Percentiles rank a stretch among this genome's conserved stretches.
Conservation (phyloP, 2,797 vertebrate species). For the Manis pentadactyla region DNA sequence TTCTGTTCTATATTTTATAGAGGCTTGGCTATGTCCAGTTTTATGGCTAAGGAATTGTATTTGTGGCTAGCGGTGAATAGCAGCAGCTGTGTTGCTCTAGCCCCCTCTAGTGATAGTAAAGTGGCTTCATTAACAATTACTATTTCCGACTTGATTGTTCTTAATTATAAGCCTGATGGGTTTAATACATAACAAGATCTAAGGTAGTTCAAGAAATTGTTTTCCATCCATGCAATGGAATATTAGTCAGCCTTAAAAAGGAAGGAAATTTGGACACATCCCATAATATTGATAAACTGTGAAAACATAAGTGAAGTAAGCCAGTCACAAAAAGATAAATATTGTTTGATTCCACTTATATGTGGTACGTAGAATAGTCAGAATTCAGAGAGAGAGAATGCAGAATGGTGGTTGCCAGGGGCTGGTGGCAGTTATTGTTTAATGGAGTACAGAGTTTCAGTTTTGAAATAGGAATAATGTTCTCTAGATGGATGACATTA, state of each 20-base stretch:
- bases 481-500: not conserved
- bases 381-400: not conserved
- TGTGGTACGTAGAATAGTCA: not conserved
- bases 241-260: not conserved
- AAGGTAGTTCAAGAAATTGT: not conserved
- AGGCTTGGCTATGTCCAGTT: not conserved
- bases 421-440: not conserved
- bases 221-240: not conserved
- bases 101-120: slow-evolving; percentile 80
- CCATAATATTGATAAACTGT: not conserved
- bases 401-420: not conserved
- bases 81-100: not conserved
- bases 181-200: not conserved
- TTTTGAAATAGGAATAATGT: not conserved
- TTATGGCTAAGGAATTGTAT: not conserved
- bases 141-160: not conserved
- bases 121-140: not conserved
- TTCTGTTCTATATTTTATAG: not conserved
- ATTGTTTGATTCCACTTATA: not conserved
- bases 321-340: not conserved
- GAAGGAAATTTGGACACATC: not conserved
- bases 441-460: not conserved
- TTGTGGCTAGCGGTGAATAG: not conserved
- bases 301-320: not conserved
- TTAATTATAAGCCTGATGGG: not conserved